These are phyloP conservation scores for Palaemon carinicauda DNA, from an alignment of 1,140 invertebrate species.

Conservation along the genomic window DNA sequence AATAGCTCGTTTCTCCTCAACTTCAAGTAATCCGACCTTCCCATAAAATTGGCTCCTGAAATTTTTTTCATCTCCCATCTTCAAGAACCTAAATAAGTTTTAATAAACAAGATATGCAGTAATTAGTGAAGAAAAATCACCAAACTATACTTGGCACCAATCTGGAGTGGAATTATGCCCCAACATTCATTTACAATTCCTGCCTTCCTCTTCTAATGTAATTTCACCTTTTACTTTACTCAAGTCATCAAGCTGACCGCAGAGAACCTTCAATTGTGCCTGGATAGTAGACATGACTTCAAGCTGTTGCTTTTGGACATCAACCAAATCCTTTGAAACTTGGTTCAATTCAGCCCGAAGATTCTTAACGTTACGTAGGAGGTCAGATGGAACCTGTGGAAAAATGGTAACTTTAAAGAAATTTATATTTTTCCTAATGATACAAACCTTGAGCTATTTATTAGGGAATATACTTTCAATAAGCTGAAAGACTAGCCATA, in stretches of 20 bases:
- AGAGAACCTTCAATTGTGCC: slow-evolving; percentile 20
- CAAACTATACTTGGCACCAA: neutral
- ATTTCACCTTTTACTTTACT: slow-evolving; percentile 2
- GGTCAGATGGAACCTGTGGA: slow-evolving; percentile 15
- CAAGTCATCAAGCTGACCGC: slow-evolving; percentile 46
- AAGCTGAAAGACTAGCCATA: no score
- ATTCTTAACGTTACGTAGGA: slow-evolving; percentile 10
- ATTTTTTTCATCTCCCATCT: slow-evolving; percentile 70
- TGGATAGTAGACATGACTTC: slow-evolving; percentile 26
- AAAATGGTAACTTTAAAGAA: neutral
- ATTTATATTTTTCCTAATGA: no score
- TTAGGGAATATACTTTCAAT: no score
- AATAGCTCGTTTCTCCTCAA: slow-evolving; percentile 92
- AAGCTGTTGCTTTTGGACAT: slow-evolving; percentile 40
- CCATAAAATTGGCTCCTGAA: slow-evolving; percentile 91
- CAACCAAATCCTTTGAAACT: slow-evolving; percentile 20
- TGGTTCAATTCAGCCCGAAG: slow-evolving; percentile 24
- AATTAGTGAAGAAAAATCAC: neutral
- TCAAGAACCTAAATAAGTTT: neutral
- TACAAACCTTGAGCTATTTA: no score
- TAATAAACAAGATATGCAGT: neutral
- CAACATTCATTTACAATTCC: neutral
- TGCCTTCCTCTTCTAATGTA: neutral
- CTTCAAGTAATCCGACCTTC: slow-evolving; percentile 86
- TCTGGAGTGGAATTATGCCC: neutral